These are phyloP conservation scores for Leptodactylus fuscus DNA, from an alignment of 2,113 vertebrate species.

Conservation along the genomic window DNA sequence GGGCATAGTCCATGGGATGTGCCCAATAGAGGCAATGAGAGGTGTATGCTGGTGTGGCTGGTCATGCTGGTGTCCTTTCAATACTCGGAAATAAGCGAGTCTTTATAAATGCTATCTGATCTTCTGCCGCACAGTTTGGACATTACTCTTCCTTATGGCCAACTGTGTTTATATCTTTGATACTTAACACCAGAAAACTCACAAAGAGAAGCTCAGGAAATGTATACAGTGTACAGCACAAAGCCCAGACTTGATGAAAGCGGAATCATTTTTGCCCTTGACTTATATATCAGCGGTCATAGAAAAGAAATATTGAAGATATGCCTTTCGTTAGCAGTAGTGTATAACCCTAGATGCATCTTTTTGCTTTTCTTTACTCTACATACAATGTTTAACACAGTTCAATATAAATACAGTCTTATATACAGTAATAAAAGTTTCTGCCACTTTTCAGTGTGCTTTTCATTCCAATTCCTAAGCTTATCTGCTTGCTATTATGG, in stretches of 20 bases:
- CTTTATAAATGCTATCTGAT: not conserved
- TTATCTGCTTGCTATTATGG: too few relatives aligned
- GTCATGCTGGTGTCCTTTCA: not conserved
- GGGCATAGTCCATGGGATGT: not conserved
- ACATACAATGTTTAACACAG: too few relatives aligned
- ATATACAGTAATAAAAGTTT: too few relatives aligned
- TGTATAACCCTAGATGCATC: not conserved
- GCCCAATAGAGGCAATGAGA: not conserved
- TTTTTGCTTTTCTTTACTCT: not conserved
- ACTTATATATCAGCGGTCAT: too few relatives aligned
- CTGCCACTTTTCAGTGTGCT: too few relatives aligned
- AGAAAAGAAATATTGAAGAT: not conserved
- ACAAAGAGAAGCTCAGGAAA: not conserved
- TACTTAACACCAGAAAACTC: not conserved
- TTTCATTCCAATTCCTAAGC: too few relatives aligned
- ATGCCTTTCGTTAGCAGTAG: not conserved
- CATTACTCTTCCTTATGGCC: not conserved
- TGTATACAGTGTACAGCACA: not conserved
- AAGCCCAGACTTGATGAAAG: not conserved
- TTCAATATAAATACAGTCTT: too few relatives aligned
- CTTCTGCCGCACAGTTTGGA: not conserved
- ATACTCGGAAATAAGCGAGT: too few relatives aligned
- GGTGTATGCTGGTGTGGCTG: not conserved
- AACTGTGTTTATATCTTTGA: not conserved
- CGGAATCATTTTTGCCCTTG: not conserved